phyloP scores from a whole-genome alignment of 2,888 invertebrate species.

The Gari tellinella region DNA sequence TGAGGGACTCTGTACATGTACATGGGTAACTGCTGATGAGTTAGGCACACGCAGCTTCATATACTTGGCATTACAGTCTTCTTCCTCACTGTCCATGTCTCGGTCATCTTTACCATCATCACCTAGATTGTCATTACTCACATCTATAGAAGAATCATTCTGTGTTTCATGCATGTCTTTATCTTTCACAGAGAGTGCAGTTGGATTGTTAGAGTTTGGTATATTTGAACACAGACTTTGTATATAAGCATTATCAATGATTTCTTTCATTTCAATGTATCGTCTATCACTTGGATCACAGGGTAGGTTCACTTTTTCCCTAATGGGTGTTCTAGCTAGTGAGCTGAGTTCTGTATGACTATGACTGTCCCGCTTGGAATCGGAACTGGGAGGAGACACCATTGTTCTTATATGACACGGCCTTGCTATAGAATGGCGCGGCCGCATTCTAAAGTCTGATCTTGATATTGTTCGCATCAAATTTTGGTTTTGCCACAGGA shows the following conservation, averaged over 20 bases:
- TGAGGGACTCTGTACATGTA: conserved; percentile 44
- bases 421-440: conserved; percentile 25
- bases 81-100: neutral
- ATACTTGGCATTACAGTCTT: neutral
- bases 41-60: conserved; percentile 1
- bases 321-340: conserved; percentile 52
- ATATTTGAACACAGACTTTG: conserved; percentile 1
- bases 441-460: conserved; percentile 59
- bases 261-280: conserved; percentile 27
- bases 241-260: conserved; percentile 16
- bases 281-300: conserved; percentile 24
- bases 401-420: conserved; percentile 48
- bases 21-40: conserved; percentile 1
- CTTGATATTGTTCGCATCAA: conserved; percentile 73
- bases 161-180: neutral
- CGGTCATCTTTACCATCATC: neutral
- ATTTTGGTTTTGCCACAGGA: conserved; percentile 90
- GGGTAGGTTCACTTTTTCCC: conserved; percentile 30
- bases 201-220: neutral
- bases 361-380: conserved; percentile 43
- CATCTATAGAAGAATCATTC: neutral
- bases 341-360: conserved; percentile 65
- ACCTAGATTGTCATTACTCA: neutral
- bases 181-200: neutral
- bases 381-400: conserved; percentile 63